Percentiles rank a stretch among this genome's conserved stretches.
Conservation (phyloP, 2,888 invertebrate genomes). For the Apantesis nais region DNA sequence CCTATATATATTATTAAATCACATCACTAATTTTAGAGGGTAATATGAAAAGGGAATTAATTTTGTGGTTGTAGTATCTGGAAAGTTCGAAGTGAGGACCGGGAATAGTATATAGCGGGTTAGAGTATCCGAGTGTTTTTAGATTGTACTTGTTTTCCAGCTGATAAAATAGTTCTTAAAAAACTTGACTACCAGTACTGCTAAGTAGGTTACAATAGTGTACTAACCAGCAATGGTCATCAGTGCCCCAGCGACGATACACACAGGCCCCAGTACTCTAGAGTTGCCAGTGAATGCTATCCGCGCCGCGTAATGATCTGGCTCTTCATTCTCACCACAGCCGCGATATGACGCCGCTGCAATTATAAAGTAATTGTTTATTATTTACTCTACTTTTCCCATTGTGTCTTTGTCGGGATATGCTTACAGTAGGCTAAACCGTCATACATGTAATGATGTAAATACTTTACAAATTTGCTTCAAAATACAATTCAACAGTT, state of each 20-base stretch:
- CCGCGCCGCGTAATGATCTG: conserved; percentile 89
- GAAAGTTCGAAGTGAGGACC: too few species aligned
- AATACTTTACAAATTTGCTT: not conserved
- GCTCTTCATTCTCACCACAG: conserved; percentile 89
- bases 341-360: conserved; percentile 91
- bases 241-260: conserved; percentile 90
- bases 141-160: not conserved
- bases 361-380: conserved; percentile 23
- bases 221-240: conserved; percentile 86
- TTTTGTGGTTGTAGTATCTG: too few species aligned
- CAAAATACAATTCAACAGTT: not conserved
- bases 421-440: not conserved
- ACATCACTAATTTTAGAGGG: not conserved
- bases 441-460: not conserved
- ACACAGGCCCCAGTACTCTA: conserved; percentile 89
- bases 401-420: not conserved
- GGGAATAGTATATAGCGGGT: too few species aligned
- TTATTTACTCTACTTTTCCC: not conserved
- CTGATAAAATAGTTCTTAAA: not conserved
- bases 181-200: not conserved
- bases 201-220: not conserved
- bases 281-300: conserved; percentile 91
- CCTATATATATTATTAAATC: not conserved
- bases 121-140: not conserved
- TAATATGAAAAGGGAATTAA: too few species aligned